phyloP scores from a whole-genome alignment of 2,113 vertebrate species.

The Macheiramphus alcinus region DNA sequence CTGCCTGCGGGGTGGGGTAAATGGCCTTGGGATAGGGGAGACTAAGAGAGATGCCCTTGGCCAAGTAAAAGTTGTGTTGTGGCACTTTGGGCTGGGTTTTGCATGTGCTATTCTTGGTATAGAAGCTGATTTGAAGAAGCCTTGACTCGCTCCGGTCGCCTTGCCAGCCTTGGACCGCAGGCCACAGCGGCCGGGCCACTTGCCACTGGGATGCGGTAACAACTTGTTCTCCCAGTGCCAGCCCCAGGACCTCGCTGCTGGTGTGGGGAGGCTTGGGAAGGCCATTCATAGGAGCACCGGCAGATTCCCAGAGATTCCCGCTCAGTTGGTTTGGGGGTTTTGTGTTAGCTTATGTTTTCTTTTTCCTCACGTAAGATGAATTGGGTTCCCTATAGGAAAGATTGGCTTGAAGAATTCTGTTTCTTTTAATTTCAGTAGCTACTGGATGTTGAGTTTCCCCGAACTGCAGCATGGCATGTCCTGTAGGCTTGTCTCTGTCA shows the following conservation, averaged over 20 bases:
- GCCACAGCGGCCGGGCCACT: neutral
- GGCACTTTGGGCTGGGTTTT: neutral
- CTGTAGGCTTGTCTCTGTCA: neutral
- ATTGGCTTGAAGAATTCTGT: neutral
- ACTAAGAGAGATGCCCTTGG: neutral
- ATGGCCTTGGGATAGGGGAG: neutral
- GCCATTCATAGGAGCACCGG: neutral
- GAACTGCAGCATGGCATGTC: neutral
- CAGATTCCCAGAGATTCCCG: neutral
- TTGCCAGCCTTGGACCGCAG: neutral
- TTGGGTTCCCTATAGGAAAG: neutral
- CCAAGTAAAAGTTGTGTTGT: neutral
- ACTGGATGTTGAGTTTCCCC: neutral
- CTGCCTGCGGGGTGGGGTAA: neutral
- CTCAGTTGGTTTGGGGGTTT: neutral
- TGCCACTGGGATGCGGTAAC: neutral
- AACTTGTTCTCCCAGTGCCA: neutral
- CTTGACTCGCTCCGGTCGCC: accelerated
- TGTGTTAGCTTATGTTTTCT: neutral
- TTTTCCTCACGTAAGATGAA: neutral
- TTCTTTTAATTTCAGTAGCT: neutral
- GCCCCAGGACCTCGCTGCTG: neutral
- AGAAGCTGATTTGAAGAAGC: neutral
- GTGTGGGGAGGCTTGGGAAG: neutral
- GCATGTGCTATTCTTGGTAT: neutral